Base-by-base conservation (phyloP, 2,888 invertebrate genomes). In the Hyppa rectilinea region DNA sequence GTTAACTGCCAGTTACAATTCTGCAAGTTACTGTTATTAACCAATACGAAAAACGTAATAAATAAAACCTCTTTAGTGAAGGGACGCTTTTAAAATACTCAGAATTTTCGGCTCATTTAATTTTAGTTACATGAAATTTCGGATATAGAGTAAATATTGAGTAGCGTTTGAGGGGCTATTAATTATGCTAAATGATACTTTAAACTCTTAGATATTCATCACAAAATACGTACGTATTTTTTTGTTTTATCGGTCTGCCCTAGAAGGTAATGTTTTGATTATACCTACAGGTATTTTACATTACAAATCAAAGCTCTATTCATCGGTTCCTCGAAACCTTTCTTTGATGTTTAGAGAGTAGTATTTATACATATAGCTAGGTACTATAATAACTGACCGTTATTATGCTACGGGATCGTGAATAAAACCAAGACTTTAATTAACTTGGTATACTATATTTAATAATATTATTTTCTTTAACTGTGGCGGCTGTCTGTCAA, bases 1-100 rank as follows among this genome's bases (percentile, higher is more conserved):
- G 80, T 73, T 83, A 80, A 83, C 76, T 76, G 72, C 81, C 76
- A 78, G 74, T 82, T 71, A 81, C 75, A 83, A 64, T 76, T 73
- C 53, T 71, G 59, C 52, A 75, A 81, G 67, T 82, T 75, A 75
- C 68, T 82, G 80, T 81, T 77, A 77, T 77, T 67, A 81, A 79
- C 60, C 66, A 66, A 71, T 71, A 75, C 62, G 61, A 66, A 61
- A 69, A 69, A 72, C 70, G n/a, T 60, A 63, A 70, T 66, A 31
- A 63, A 70, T 66, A 31, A 76, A 78, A n/a, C 40, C 40, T 60
- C 77, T 76, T 63, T 43, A 23, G 59, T 36, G 31, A 61, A 50
- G 49, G 60, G 2, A 56, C 26, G n/a, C 12, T 65, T 67, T 53
- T 40, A 69, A 65, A 55, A 53, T 23, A 6, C 23, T 0, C 17